These are phyloP conservation scores for Mimachlamys varia DNA, from an alignment of 2,888 invertebrate species.

Conservation along the genomic window DNA sequence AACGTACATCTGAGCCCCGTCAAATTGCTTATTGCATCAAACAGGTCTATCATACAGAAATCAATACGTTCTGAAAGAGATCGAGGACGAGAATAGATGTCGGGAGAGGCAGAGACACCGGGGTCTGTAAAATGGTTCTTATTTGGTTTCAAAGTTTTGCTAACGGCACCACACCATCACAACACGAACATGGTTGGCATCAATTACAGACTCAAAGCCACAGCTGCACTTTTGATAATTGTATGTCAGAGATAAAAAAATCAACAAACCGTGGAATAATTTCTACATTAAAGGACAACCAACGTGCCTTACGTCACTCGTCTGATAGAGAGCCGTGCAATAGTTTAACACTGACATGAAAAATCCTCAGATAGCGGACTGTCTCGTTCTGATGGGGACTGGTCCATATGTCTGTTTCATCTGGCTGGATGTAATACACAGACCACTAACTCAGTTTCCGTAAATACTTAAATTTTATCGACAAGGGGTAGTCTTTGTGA, in stretches of 20 bases:
- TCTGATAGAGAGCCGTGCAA: background rate
- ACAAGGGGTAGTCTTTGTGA: too few relatives aligned
- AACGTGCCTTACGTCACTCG: background rate
- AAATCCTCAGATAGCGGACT: background rate
- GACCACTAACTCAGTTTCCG: background rate
- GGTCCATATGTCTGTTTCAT: background rate
- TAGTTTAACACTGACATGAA: background rate
- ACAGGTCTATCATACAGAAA: background rate
- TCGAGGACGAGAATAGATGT: background rate
- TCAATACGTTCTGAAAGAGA: background rate
- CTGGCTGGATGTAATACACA: background rate
- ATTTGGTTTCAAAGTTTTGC: slow-evolving; percentile 20
- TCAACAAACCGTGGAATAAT: background rate
- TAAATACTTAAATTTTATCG: too few relatives aligned
- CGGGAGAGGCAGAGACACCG: background rate
- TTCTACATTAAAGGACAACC: background rate
- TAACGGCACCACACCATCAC: background rate
- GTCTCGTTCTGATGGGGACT: background rate
- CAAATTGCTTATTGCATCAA: slow-evolving; percentile 9
- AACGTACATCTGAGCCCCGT: background rate
- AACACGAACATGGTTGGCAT: background rate
- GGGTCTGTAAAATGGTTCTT: background rate
- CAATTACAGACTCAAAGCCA: background rate
- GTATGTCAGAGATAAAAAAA: background rate
- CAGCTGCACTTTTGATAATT: slow-evolving; percentile 18